phyloP scores from a whole-genome alignment of 1,140 invertebrate species.

The Drosophila aff. region DNA sequence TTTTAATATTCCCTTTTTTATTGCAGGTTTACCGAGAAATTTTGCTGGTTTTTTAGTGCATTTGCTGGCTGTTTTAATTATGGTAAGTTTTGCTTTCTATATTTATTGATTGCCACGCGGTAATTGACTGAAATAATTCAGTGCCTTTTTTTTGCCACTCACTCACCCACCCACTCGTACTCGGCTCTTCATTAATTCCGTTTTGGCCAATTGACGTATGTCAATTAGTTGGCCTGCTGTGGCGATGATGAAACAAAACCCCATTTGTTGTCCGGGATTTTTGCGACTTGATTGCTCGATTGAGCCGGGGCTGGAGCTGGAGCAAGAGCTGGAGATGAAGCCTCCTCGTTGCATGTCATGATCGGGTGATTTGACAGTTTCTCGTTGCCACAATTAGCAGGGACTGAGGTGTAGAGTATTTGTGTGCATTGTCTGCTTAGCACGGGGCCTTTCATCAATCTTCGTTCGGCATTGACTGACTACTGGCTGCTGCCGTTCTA shows the following conservation, averaged over 20 bases:
- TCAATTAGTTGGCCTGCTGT: conserved; percentile 54
- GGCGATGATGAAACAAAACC: conserved; percentile 34
- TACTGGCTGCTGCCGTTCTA: conserved; percentile 3
- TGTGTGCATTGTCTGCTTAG: conserved; percentile 1
- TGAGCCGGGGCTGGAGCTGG: background rate
- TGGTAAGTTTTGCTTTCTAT: conserved; percentile 54
- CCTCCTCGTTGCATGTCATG: conserved; percentile 26
- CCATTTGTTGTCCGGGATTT: conserved; percentile 36
- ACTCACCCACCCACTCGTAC: conserved; percentile 12
- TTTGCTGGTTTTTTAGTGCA: conserved; percentile 25
- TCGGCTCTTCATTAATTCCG: conserved; percentile 58
- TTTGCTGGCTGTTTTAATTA: conserved; percentile 57
- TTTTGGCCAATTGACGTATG: conserved; percentile 62
- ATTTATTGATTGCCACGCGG: conserved; percentile 14
- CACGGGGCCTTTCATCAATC: conserved; percentile 54
- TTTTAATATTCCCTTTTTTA: conserved; percentile 18
- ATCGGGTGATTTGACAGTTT: conserved; percentile 35
- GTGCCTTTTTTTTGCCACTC: conserved; percentile 24
- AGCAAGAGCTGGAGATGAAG: conserved; percentile 3
- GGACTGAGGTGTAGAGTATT: background rate
- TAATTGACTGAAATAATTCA: conserved; percentile 39
- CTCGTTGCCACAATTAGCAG: conserved; percentile 14
- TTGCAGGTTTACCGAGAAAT: conserved; percentile 47
- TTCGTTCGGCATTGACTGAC: conserved; percentile 38
- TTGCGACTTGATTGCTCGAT: conserved; percentile 39